These are phyloP conservation scores for Caenorhabditis briggsae DNA, from an alignment of 1,140 invertebrate genomes.

Conservation along the genomic window DNA sequence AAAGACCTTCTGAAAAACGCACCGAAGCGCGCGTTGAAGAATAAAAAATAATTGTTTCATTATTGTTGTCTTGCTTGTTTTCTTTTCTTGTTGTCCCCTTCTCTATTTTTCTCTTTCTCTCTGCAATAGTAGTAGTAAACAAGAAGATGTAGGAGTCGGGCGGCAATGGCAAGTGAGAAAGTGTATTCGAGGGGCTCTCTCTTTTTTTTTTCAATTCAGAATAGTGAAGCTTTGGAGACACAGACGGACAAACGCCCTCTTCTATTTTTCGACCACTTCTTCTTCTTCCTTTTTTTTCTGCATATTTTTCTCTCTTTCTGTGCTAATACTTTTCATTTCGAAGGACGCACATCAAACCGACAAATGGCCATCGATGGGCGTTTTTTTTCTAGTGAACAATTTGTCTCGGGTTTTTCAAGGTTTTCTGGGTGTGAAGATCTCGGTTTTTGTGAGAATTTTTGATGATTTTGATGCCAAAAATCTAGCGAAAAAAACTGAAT, in stretches of 20 bases:
- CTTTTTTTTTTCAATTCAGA: conserved; percentile 23
- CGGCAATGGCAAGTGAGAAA: too few relatives aligned
- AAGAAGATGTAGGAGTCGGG: conserved; percentile 14
- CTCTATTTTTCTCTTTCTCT: neutral
- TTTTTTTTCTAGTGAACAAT: neutral
- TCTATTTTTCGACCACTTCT: too few relatives aligned
- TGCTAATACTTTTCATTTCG: neutral
- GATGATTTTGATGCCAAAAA: too few relatives aligned
- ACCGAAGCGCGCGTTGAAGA: too few relatives aligned
- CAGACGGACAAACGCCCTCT: conserved; percentile 32
- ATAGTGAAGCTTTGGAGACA: conserved; percentile 14
- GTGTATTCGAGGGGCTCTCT: neutral
- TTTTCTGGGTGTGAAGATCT: neutral
- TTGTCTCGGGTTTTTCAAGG: neutral
- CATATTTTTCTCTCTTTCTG: too few relatives aligned
- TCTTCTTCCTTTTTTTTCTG: conserved; percentile 5
- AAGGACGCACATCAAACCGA: neutral
- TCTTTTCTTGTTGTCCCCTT: neutral
- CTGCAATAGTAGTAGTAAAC: neutral
- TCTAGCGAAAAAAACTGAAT: too few relatives aligned
- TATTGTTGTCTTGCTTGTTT: neutral
- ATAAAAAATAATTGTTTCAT: neutral
- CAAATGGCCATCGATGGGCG: neutral
- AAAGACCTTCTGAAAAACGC: too few relatives aligned
- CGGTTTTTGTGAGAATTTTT: too few relatives aligned